Conservation (phyloP, 2,797 vertebrate genomes). For the Taenioides sp. region DNA sequence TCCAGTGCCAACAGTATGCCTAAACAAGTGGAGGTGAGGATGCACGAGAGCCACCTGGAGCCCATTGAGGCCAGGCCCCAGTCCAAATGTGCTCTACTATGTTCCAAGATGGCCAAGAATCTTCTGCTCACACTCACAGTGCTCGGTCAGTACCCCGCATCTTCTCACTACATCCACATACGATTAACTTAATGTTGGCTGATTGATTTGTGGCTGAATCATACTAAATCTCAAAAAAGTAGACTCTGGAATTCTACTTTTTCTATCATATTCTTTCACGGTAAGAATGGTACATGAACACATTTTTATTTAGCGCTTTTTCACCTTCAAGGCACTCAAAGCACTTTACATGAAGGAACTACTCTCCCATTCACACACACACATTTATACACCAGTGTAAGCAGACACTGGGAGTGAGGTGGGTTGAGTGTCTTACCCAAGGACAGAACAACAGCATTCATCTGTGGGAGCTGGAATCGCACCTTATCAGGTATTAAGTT, state of each 20-base stretch:
- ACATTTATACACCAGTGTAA: no score
- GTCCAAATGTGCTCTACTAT: slow-evolving; percentile 83
- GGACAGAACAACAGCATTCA: no score
- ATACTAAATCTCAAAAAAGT: not conserved
- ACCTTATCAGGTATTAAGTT: not conserved
- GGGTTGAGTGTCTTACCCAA: no score
- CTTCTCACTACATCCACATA: not conserved
- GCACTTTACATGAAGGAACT: no score
- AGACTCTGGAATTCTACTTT: not conserved
- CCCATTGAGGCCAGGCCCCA: slow-evolving; percentile 79
- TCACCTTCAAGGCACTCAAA: no score
- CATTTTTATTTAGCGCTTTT: no score
- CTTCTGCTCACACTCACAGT: slow-evolving; percentile 94
- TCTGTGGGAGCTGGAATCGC: no score
- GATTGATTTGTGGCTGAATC: not conserved
- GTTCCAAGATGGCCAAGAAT: slow-evolving; percentile 89
- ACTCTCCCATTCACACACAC: no score
- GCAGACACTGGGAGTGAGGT: no score
- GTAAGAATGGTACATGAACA: no score
- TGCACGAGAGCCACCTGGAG: slow-evolving; percentile 93
- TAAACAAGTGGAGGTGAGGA: slow-evolving; percentile 98
- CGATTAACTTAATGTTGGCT: not conserved
- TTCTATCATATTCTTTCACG: no score
- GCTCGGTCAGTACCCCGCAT: slow-evolving; percentile 75
- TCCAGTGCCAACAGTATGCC: slow-evolving; percentile 94